Base-by-base conservation (phyloP, 2,888 invertebrate genomes). In the Cheilosia vernalis region DNA sequence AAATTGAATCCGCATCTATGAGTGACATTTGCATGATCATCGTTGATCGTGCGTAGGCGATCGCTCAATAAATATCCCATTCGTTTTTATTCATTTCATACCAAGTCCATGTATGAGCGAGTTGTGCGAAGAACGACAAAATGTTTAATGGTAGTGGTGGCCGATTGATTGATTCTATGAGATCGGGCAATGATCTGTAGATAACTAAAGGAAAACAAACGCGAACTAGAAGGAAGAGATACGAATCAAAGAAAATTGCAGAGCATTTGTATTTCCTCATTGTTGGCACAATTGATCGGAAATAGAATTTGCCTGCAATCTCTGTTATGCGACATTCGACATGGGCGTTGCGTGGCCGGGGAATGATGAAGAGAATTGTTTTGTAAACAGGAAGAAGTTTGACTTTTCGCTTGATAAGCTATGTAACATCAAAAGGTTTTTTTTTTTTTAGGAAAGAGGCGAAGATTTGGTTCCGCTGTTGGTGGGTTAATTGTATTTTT, bases 201-300 rank as follows among this genome's bases (percentile, higher is more conserved):
- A 19, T 19, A 61, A 70, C 63, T 21, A 13, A 19, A 49, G 51
- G 42, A 24, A 74, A 58, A 53, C 44, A 60, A 61, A 53, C 15
- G 63, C 63, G 42, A 27, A 51, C 55, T 19, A 66, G 60, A 55
- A 61, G 74, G 47, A 69, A 74, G 49, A 67, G 55, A 67, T 49
- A 81, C 61, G 67, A 63, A 81, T 81, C 85, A 67, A 70, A 55
- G 66, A 19, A 64, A 84, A 80, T 76, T 81, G 66, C 76, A 49
- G 85, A 61, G 56, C 76, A 30, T 72, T 72, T 77, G 79, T 56
- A 67, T 61, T 85, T 85, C 85, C 85, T 85, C 85, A 81, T 85
- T 81, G 80, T 67, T 81, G 72, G 72, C 81, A 66, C 66, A 56
- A 77, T 81, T 67, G 51, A 77, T 70, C 81, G 85, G 85, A 85